Evolutionary conservation across 2,888 invertebrate genomes (phyloP).

Genomic region (Petrophora chlorosata): DNA sequence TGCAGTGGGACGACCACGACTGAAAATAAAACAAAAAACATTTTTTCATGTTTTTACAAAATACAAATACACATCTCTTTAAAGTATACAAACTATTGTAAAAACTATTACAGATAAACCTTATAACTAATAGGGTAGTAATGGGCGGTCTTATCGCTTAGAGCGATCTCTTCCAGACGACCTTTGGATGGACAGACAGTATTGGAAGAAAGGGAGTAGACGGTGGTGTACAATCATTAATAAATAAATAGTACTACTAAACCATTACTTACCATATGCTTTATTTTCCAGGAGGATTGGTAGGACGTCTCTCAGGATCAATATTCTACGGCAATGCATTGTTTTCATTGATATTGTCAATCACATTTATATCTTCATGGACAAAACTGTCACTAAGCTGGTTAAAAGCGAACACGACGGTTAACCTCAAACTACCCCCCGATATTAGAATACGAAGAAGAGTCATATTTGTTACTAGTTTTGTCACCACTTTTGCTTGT

Average conservation of each 20-base stretch:
- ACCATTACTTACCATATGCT: neutral
- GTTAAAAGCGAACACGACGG: slow-evolving; percentile 49
- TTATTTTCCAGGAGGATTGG: slow-evolving; percentile 52
- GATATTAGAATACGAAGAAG: slow-evolving; percentile 51
- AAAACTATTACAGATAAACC: too few species aligned
- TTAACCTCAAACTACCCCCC: slow-evolving; percentile 45
- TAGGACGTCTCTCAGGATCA: slow-evolving; percentile 62
- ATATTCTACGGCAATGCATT: slow-evolving; percentile 83
- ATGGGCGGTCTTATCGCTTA: too few species aligned
- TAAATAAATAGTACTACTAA: neutral
- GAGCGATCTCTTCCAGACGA: too few species aligned
- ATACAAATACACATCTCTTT: too few species aligned
- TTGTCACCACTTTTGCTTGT: slow-evolving; percentile 52
- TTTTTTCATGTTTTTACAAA: too few species aligned
- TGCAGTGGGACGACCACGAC: too few species aligned
- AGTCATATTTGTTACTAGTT: slow-evolving; percentile 45
- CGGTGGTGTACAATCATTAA: neutral
- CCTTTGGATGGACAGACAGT: too few species aligned
- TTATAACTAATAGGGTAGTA: too few species aligned
- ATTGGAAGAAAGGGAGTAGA: too few species aligned
- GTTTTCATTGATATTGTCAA: slow-evolving; percentile 77
- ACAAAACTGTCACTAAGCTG: slow-evolving; percentile 50
- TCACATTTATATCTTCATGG: slow-evolving; percentile 67
- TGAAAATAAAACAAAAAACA: too few species aligned
- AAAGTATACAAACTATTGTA: too few species aligned